Percentiles rank a stretch among this genome's conserved stretches.
These are phyloP conservation scores for Acyrthosiphon pisum DNA, from an alignment of 1,140 invertebrate genomes.

Conservation along the genomic window DNA sequence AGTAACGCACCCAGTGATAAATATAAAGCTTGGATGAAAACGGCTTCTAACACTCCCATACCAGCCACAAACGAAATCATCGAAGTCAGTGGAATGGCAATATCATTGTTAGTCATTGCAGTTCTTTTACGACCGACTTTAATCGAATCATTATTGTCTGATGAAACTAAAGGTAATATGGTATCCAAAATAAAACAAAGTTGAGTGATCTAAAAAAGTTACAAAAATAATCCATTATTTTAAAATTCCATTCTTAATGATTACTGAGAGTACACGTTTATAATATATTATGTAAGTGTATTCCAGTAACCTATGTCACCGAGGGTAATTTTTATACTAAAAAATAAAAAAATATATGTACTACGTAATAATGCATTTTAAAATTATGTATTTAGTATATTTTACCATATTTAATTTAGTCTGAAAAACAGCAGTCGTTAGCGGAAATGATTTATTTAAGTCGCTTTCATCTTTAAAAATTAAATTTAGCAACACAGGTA, in stretches of 20 bases:
- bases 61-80: slow-evolving; percentile 35
- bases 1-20: slow-evolving; percentile 84
- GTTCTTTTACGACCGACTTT: too few relatives aligned
- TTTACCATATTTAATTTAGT: slow-evolving; percentile 83
- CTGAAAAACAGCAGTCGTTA: slow-evolving; percentile 82
- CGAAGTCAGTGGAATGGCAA: slow-evolving; percentile 14
- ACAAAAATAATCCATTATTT: neutral
- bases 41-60: slow-evolving; percentile 68
- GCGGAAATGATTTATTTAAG: slow-evolving; percentile 64
- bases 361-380: neutral
- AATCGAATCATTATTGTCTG: neutral
- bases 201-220: slow-evolving; percentile 73
- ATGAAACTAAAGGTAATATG: slow-evolving; percentile 64
- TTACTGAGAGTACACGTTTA: too few relatives aligned
- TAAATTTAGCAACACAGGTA: slow-evolving; percentile 73
- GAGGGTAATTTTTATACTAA: too few relatives aligned
- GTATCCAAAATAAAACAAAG: slow-evolving; percentile 81
- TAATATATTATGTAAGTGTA: too few relatives aligned
- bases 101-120: neutral
- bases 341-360: too few relatives aligned
- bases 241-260: neutral
- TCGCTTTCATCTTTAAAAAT: slow-evolving; percentile 71
- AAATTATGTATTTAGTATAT: neutral
- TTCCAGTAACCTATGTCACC: too few relatives aligned
- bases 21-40: slow-evolving; percentile 80